These are phyloP conservation scores for Drosophila buzzatii DNA, from an alignment of 2,888 invertebrate genomes.

Conservation along the genomic window DNA sequence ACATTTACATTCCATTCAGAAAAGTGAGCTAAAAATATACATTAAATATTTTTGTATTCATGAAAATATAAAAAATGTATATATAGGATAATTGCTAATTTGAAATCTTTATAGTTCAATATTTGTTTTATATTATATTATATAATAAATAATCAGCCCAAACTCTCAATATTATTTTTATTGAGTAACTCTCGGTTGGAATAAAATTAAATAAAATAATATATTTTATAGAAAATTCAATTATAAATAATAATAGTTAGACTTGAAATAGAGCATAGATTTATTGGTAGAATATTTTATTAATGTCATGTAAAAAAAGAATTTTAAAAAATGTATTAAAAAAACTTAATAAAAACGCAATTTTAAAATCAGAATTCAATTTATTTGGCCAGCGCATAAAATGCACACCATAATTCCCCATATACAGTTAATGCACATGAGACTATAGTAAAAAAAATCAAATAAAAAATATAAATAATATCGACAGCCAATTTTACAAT, in stretches of 20 bases:
- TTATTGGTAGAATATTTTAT: neutral
- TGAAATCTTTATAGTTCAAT: too few species aligned
- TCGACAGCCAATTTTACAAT: constrained; percentile 43
- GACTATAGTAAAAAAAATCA: neutral
- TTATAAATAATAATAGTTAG: neutral
- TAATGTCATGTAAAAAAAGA: neutral
- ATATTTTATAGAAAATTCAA: neutral
- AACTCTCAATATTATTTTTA: too few species aligned
- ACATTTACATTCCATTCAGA: neutral
- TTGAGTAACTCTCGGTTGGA: too few species aligned
- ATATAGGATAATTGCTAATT: too few species aligned
- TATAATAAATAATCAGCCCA: too few species aligned
- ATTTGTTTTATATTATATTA: too few species aligned
- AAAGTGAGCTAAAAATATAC: neutral
- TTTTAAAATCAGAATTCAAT: constrained; percentile 1
- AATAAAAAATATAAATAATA: neutral
- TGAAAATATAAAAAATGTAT: too few species aligned
- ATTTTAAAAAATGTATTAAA: neutral
- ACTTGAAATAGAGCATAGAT: neutral
- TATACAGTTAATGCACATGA: constrained; percentile 18
- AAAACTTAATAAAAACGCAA: neutral
- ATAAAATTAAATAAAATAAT: too few species aligned
- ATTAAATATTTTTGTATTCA: neutral
- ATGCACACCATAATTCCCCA: neutral
- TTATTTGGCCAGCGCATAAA: neutral